These are phyloP conservation scores for Arizona elegans DNA, from an alignment of 2,113 vertebrate species.

Conservation along the genomic window DNA sequence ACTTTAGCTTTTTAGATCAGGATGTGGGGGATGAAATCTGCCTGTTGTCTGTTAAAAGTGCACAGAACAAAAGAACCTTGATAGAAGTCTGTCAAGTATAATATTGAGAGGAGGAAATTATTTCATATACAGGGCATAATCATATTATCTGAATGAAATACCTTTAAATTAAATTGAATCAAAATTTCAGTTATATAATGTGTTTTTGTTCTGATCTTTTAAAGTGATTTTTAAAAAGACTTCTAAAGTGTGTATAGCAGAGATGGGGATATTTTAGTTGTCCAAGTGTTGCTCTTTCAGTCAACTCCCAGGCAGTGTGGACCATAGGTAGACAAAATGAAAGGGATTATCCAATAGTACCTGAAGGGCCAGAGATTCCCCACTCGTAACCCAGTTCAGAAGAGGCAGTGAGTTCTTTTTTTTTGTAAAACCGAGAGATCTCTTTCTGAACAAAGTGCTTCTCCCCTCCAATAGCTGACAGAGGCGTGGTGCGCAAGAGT, in stretches of 20 bases:
- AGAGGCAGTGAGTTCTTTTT: not conserved
- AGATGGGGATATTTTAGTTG: not conserved
- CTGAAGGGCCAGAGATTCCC: not conserved
- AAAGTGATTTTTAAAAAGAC: not conserved
- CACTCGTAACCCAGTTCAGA: not conserved
- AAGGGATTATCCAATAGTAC: not conserved
- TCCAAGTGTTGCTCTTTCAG: not conserved
- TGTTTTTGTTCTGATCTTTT: not conserved
- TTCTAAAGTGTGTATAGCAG: not conserved
- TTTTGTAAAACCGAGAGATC: not conserved
- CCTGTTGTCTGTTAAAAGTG: not conserved
- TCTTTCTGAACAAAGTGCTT: not conserved
- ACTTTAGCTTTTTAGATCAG: too few relatives aligned
- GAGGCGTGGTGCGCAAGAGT: conserved; percentile 12
- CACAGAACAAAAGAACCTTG: not conserved
- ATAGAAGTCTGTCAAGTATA: not conserved
- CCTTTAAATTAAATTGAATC: not conserved
- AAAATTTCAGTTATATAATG: not conserved
- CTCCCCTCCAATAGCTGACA: not conserved
- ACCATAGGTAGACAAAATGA: not conserved
- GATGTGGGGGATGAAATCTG: not conserved
- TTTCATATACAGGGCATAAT: not conserved
- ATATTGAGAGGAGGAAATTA: not conserved
- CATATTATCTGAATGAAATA: not conserved
- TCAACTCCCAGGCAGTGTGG: not conserved